Base-by-base conservation (phyloP, 2,797 vertebrate genomes). In the Spea hammondii region DNA sequence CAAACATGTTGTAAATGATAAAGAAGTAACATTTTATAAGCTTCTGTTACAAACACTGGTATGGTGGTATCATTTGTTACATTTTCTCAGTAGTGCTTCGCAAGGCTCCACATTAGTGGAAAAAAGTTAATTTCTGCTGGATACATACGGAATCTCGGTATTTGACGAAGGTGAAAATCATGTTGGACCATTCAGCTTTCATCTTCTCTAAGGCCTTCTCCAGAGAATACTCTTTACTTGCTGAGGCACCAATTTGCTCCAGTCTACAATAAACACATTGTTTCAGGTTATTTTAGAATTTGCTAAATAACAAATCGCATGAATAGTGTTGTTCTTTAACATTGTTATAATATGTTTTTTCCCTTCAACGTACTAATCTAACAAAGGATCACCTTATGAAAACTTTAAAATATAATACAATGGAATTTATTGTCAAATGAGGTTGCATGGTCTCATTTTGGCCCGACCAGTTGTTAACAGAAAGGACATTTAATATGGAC, bases 201-300 rank as follows among this genome's bases (percentile, higher is more conserved):
- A 98, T 98, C 84, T 96, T 97, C 46, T 94, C 93, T 89, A 98
- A 69, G 64, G 94, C 89, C 84, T 95, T 96, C 86, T 95, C 94
- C 64, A 98, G 86, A 47, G 96, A 94, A 83, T 93, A 91, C 73
- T 99, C 97, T 78, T 98, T 97, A 88, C 93, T 96, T 74, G 96
- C 96, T 3, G 91, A 80, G 8, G 91, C 93, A 70, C 94, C 90
- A 45, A 99, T 90, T 73, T 95, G 94, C 80, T 97, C 95, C 83
- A 98, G 62, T 80, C 96, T 99, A 83, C 47, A 86, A 76, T 77
- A 64, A 6, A 77, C 47, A 77, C 59, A 57, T 67, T 4, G 7
- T 50, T 62, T 62, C 4, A 17, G n/a, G 9, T 53, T 53, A 53
- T 53, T 53, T 11, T 32, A 32, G 32, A 32, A 32, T 32, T 2